These are phyloP conservation scores for Galagoides demidoff DNA, from an alignment of 2,797 vertebrate species.

Conservation along the genomic window DNA sequence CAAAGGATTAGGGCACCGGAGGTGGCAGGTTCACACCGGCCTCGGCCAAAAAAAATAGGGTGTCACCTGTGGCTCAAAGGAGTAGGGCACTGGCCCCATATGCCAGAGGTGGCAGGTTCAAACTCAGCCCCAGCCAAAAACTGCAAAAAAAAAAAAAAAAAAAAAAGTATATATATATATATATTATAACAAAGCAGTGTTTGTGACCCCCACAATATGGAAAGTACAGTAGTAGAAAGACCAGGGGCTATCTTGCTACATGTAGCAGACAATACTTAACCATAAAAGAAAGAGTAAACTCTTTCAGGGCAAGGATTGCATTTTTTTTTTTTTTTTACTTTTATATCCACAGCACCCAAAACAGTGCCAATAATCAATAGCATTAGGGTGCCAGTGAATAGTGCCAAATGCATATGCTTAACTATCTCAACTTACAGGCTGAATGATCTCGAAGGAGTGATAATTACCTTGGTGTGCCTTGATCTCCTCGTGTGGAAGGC, in stretches of 20 bases:
- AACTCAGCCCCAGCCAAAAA: too few relatives aligned
- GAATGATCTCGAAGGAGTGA: not conserved
- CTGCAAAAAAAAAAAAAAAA: too few relatives aligned
- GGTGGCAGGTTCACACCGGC: too few relatives aligned
- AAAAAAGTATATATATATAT: too few relatives aligned
- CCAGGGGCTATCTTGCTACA: not conserved
- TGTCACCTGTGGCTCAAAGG: too few relatives aligned
- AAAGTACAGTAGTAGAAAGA: not conserved
- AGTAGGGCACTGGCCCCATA: too few relatives aligned
- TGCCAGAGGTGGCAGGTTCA: too few relatives aligned
- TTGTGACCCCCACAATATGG: not conserved
- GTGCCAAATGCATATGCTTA: accelerated
- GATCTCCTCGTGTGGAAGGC: not conserved
- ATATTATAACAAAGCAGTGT: not conserved
- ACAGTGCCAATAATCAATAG: not conserved
- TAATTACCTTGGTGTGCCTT: not conserved
- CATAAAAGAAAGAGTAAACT: not conserved
- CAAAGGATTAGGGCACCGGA: too few relatives aligned
- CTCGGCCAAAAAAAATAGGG: too few relatives aligned
- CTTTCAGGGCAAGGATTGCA: not conserved
- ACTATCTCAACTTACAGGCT: not conserved
- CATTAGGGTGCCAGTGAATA: too few relatives aligned
- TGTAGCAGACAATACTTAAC: not conserved
- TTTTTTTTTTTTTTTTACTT: not conserved
- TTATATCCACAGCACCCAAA: not conserved